phyloP scores from a whole-genome alignment of 1,140 invertebrate species.

The Atta texana region DNA sequence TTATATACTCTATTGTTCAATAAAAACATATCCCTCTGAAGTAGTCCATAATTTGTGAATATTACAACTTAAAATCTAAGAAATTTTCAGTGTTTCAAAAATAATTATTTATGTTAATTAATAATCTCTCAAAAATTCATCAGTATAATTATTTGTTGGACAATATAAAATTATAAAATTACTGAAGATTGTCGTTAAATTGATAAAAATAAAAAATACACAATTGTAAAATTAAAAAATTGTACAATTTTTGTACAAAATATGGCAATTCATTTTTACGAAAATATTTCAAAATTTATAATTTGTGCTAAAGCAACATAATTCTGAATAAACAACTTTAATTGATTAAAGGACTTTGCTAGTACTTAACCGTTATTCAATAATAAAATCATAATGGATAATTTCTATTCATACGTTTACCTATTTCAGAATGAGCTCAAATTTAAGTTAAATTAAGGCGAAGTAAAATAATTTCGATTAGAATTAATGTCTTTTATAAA shows the following conservation, averaged over 20 bases:
- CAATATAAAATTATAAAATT: neutral
- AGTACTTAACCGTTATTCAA: neutral
- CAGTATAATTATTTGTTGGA: neutral
- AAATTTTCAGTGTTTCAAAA: neutral
- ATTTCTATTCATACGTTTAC: neutral
- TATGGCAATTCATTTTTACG: neutral
- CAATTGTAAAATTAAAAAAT: neutral
- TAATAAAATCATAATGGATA: neutral
- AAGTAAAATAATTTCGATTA: neutral
- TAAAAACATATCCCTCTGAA: neutral
- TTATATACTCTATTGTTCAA: neutral
- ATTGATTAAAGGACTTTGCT: neutral
- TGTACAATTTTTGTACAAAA: neutral
- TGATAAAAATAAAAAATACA: neutral
- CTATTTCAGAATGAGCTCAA: conserved; percentile 11
- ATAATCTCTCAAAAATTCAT: neutral
- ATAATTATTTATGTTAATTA: conserved; percentile 1
- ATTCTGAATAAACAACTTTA: neutral
- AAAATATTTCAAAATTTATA: neutral
- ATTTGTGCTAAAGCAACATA: neutral
- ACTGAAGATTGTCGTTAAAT: neutral
- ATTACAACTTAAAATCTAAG: neutral
- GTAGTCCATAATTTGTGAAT: neutral
- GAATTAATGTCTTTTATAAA: neutral
- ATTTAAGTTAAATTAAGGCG: neutral